These are phyloP conservation scores for Vimba vimba DNA, from an alignment of 2,113 vertebrate genomes.

Conservation along the genomic window DNA sequence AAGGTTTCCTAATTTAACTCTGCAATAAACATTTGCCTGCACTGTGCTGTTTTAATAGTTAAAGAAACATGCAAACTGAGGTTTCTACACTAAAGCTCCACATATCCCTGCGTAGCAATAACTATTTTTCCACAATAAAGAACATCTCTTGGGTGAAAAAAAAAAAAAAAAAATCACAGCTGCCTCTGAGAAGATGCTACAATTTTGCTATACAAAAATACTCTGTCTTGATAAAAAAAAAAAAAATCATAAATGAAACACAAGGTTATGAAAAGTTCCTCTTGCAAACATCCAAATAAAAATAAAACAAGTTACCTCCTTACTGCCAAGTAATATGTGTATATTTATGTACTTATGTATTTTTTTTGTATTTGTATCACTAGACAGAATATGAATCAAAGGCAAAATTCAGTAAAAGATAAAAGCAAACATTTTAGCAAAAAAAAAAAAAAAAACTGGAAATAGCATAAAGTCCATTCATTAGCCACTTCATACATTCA, in stretches of 20 bases:
- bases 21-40: background rate
- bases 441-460: background rate
- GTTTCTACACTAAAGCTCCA: conserved; percentile 23
- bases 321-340: background rate
- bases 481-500: conserved; percentile 3
- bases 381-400: background rate
- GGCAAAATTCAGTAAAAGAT: background rate
- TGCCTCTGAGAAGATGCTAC: conserved; percentile 77
- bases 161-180: conserved; percentile 64
- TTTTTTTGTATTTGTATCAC: no score
- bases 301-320: conserved; percentile 35
- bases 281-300: conserved; percentile 40
- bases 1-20: background rate
- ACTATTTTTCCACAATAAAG: background rate
- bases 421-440: background rate
- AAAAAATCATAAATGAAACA: background rate
- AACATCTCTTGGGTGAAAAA: conserved; percentile 42
- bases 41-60: background rate
- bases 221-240: background rate
- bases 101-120: background rate
- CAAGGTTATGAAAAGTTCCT: background rate
- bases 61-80: conserved; percentile 27
- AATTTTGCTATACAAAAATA: conserved; percentile 64
- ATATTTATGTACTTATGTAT: no score
- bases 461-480: background rate